Evolutionary conservation across 1,140 invertebrate genomes (phyloP).

Genomic region (Drosophila takahashii): DNA sequence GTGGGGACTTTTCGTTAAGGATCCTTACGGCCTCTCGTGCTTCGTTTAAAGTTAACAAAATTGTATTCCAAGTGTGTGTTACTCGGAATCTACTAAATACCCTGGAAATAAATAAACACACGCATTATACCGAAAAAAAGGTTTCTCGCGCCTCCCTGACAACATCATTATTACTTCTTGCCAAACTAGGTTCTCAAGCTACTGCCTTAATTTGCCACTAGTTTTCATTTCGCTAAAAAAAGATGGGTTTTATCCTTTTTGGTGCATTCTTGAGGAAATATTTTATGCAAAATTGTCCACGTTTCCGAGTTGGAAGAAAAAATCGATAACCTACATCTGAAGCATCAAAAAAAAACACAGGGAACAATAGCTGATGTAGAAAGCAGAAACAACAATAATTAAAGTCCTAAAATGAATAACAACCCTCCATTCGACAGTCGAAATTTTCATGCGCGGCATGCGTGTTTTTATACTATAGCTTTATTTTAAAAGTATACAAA

Average conservation of each 20-base stretch:
- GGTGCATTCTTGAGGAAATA: too few species aligned
- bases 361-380: slow-evolving; percentile 49
- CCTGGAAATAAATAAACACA: slow-evolving; percentile 1
- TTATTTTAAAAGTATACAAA: too few species aligned
- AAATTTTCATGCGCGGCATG: slow-evolving; percentile 21
- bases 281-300: neutral
- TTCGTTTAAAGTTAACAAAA: slow-evolving; percentile 76
- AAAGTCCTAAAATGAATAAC: slow-evolving; percentile 61
- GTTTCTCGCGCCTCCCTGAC: neutral
- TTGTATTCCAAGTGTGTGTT: slow-evolving; percentile 46
- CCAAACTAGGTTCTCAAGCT: neutral
- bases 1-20: slow-evolving; percentile 13
- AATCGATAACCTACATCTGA: slow-evolving; percentile 79
- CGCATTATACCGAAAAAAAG: slow-evolving; percentile 4
- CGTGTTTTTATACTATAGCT: slow-evolving; percentile 33
- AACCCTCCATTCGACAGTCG: slow-evolving; percentile 63
- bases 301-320: slow-evolving; percentile 24
- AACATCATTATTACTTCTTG: neutral
- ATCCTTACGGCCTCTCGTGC: slow-evolving; percentile 40
- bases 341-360: slow-evolving; percentile 30
- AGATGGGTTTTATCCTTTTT: too few species aligned
- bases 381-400: slow-evolving; percentile 70
- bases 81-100: slow-evolving; percentile 23
- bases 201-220: too few species aligned
- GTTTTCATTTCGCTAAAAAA: too few species aligned